These are phyloP conservation scores for Melanogrammus aeglefinus DNA, from an alignment of 2,797 vertebrate genomes.

Conservation along the genomic window DNA sequence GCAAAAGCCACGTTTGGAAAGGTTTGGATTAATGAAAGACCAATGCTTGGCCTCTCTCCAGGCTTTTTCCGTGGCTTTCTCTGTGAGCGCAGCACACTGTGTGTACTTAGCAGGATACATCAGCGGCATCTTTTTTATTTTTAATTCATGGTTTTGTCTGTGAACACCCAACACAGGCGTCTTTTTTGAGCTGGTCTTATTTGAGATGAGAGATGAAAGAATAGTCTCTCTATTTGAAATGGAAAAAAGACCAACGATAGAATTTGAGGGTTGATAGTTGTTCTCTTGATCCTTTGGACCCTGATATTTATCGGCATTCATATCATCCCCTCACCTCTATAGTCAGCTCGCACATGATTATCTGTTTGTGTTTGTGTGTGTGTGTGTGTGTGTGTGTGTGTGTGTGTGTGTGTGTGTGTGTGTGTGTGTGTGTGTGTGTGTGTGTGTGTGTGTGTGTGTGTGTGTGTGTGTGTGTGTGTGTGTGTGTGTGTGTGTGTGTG, in stretches of 20 bases:
- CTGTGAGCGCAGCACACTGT: background rate
- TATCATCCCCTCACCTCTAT: background rate
- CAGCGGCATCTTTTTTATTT: background rate
- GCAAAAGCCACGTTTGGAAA: slow-evolving; percentile 25
- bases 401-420: too few species aligned
- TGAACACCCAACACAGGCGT: background rate
- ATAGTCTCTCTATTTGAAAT: background rate
- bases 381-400: background rate
- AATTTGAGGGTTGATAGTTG: background rate
- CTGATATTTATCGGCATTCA: background rate
- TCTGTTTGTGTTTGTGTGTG: background rate
- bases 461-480: background rate
- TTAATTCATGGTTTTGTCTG: background rate
- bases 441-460: background rate
- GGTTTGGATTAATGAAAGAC: background rate
- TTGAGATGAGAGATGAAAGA: slow-evolving; percentile 53
- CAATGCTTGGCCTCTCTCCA: slow-evolving; percentile 1
- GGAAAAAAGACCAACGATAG: background rate
- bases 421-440: too few species aligned
- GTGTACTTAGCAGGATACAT: background rate
- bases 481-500: background rate
- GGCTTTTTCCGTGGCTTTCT: background rate
- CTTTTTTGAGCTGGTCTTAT: slow-evolving; percentile 37
- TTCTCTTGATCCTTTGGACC: background rate
- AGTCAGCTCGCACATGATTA: background rate